A percentile compares a stretch with the other conserved stretches of the same genome.
Evolutionary conservation across 2,113 vertebrate species (phyloP).

Genomic region (Gulo gulo): DNA sequence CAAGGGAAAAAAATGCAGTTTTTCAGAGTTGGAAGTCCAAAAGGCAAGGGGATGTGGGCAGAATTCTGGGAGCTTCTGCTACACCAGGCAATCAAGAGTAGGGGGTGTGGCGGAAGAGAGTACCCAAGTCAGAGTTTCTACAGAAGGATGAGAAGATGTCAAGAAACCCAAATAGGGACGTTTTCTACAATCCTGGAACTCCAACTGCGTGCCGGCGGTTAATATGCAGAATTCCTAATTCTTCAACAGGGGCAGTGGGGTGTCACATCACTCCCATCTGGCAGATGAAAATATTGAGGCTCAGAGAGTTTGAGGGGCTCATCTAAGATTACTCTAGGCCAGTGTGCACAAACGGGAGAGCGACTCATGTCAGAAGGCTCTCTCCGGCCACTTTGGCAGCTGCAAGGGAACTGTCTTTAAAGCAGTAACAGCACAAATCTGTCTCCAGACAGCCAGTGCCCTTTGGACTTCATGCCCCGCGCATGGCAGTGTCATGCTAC

Average conservation of each 20-base stretch:
- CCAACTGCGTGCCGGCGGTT: background rate
- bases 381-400: background rate
- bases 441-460: background rate
- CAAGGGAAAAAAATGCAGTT: background rate
- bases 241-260: background rate
- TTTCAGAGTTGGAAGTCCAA: background rate
- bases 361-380: background rate
- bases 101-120: background rate
- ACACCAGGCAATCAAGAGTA: background rate
- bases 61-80: background rate
- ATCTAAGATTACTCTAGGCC: background rate
- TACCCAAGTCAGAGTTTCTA: background rate
- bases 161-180: background rate
- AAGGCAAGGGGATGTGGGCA: background rate
- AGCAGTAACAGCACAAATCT: background rate
- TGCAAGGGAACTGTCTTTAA: background rate
- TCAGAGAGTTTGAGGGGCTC: background rate
- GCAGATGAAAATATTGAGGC: background rate
- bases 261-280: background rate
- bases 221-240: background rate
- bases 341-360: background rate
- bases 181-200: background rate
- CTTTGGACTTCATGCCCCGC: background rate
- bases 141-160: background rate
- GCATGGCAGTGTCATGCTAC: background rate